Percentiles rank a stretch among this genome's conserved stretches.
These are phyloP conservation scores for Ctenochaetus hawaiiensis DNA, from an alignment of 2,797 vertebrate species.

Conservation along the genomic window DNA sequence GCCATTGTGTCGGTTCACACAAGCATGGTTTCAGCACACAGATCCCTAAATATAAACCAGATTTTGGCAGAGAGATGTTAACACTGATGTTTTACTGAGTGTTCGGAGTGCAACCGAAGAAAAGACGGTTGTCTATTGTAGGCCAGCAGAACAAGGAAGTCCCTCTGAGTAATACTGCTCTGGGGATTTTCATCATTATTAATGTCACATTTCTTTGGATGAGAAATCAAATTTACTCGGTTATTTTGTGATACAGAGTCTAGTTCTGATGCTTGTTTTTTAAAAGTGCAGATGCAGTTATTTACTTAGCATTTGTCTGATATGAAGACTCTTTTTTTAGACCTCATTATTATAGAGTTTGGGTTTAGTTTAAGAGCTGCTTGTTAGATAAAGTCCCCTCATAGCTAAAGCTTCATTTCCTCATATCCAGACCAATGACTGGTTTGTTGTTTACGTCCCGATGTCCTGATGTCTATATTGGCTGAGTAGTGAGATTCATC, in stretches of 20 bases:
- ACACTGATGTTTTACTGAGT: background rate
- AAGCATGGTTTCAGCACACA: slow-evolving; percentile 32
- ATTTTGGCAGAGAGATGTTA: slow-evolving; percentile 3
- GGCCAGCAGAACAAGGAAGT: background rate
- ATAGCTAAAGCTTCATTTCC: slow-evolving; percentile 17
- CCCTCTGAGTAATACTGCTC: slow-evolving; percentile 5
- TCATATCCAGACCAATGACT: slow-evolving; percentile 22
- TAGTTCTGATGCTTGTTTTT: background rate
- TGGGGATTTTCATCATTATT: slow-evolving; percentile 19
- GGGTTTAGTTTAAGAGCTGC: background rate
- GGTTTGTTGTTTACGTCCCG: slow-evolving; percentile 21
- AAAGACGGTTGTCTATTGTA: background rate
- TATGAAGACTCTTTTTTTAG: background rate
- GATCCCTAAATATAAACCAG: slow-evolving; percentile 15
- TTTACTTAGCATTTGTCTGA: slow-evolving; percentile 8
- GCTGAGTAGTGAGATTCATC: background rate
- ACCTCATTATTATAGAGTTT: too few species aligned
- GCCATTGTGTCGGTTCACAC: slow-evolving; percentile 9
- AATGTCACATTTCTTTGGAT: slow-evolving; percentile 21
- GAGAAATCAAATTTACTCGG: slow-evolving; percentile 4
- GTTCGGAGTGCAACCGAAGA: background rate
- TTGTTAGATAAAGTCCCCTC: slow-evolving; percentile 21
- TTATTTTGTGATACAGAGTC: slow-evolving; percentile 2
- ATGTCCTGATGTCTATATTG: slow-evolving; percentile 24
- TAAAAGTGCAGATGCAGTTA: background rate